Conservation (phyloP, 2,888 invertebrate genomes). For the Clostera curtula region DNA sequence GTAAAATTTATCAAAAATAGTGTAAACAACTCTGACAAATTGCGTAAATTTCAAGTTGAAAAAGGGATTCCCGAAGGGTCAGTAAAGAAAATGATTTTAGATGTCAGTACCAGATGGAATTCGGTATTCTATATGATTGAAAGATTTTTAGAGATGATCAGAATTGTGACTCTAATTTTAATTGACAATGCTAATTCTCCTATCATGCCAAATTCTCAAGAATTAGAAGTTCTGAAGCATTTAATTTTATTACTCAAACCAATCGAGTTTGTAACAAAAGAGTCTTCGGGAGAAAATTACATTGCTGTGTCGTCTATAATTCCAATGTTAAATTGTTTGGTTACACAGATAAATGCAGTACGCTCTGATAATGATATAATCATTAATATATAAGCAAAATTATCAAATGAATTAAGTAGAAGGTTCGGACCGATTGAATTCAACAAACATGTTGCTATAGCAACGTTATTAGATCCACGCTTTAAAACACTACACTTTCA, state of each 20-base stretch:
- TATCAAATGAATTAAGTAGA: slow-evolving; percentile 1
- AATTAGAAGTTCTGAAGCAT: slow-evolving; percentile 1
- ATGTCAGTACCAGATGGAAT: slow-evolving; percentile 2
- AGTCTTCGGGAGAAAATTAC: slow-evolving; percentile 1
- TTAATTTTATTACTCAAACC: background rate
- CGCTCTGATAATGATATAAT: background rate
- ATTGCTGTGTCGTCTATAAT: background rate
- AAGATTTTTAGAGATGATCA: slow-evolving; percentile 1
- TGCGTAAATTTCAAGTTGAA: background rate
- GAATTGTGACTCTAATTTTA: slow-evolving; percentile 1
- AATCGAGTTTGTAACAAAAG: background rate
- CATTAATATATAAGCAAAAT: background rate
- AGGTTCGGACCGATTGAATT: slow-evolving; percentile 1
- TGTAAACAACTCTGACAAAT: slow-evolving; percentile 1
- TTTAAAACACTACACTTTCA: slow-evolving; percentile 2
- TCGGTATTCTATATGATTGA: slow-evolving; percentile 2
- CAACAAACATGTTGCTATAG: slow-evolving; percentile 1
- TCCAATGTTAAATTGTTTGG: slow-evolving; percentile 2
- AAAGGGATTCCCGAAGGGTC: slow-evolving; percentile 1
- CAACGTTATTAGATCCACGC: slow-evolving; percentile 2
- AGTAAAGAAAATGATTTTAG: slow-evolving; percentile 2
- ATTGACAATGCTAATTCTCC: slow-evolving; percentile 2
- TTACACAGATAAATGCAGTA: background rate
- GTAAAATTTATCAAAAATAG: slow-evolving; percentile 1
- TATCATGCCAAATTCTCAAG: background rate